Conservation (phyloP, 2,797 vertebrate genomes). For the Kryptopterus vitreolus region DNA sequence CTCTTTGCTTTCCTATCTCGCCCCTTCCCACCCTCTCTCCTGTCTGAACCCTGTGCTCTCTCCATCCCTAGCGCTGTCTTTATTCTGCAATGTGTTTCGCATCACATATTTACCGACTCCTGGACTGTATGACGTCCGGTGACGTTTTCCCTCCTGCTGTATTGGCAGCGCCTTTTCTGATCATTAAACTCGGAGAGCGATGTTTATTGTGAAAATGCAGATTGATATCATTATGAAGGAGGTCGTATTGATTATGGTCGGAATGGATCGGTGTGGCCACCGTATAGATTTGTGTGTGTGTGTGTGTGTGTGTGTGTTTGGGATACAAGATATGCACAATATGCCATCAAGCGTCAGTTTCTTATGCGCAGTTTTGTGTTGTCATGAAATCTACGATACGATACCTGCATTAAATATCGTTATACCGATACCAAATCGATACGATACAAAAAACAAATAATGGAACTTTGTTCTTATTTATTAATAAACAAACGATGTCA, state of each 20-base stretch:
- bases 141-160: slow-evolving; percentile 45
- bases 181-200: background rate
- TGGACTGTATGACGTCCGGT: slow-evolving; percentile 68
- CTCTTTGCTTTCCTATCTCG: slow-evolving; percentile 17
- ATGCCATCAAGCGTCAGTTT: background rate
- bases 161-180: too few species aligned
- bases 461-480: too few species aligned
- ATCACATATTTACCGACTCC: slow-evolving; percentile 75
- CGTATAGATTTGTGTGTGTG: background rate
- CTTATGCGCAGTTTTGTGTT: background rate
- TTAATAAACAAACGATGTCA: too few species aligned
- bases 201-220: slow-evolving; percentile 56
- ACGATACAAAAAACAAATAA: too few species aligned
- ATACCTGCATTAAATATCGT: too few species aligned
- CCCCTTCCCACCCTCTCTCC: background rate
- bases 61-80: slow-evolving; percentile 49
- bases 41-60: background rate
- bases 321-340: background rate
- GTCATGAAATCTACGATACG: too few species aligned
- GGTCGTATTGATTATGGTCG: slow-evolving; percentile 59
- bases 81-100: slow-evolving; percentile 64
- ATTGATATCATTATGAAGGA: slow-evolving; percentile 59
- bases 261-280: background rate
- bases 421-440: too few species aligned
- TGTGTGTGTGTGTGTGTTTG: background rate